Conservation (phyloP, 1,140 invertebrate genomes). For the Brevipalpus yothersi region DNA sequence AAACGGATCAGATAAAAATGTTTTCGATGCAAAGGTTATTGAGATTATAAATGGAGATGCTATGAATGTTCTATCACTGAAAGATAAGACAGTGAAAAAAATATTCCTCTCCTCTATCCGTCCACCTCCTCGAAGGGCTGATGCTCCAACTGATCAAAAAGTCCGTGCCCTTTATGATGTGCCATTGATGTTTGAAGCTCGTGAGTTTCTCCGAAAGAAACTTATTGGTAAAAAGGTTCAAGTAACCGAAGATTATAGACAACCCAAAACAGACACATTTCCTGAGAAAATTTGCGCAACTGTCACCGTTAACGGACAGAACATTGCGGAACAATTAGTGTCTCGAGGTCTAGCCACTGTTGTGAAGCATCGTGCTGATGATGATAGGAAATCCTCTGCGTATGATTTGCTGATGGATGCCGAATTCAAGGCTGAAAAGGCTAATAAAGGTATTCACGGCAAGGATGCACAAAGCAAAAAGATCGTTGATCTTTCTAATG, state of each 20-base stretch:
- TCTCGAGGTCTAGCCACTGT: slow-evolving; percentile 75
- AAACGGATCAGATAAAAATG: slow-evolving; percentile 3
- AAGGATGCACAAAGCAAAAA: slow-evolving; percentile 23
- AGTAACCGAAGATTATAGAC: slow-evolving; percentile 82
- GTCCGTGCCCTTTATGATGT: slow-evolving; percentile 81
- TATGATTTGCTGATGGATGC: slow-evolving; percentile 84
- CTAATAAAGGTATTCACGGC: slow-evolving; percentile 51
- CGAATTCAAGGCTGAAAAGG: slow-evolving; percentile 72
- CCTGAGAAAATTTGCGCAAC: slow-evolving; percentile 90
- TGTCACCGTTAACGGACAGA: slow-evolving; percentile 34
- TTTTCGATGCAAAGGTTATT: slow-evolving; percentile 51
- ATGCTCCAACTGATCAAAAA: slow-evolving; percentile 10
- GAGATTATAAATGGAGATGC: slow-evolving; percentile 89
- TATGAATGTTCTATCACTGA: slow-evolving; percentile 45
- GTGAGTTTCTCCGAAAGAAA: slow-evolving; percentile 88
- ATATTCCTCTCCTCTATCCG: slow-evolving; percentile 79
- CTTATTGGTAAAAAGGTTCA: slow-evolving; percentile 80
- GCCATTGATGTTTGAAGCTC: slow-evolving; percentile 90
- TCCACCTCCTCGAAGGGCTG: slow-evolving; percentile 31
- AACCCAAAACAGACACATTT: slow-evolving; percentile 69
- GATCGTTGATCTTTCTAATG: slow-evolving; percentile 19
- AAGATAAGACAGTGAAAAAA: slow-evolving; percentile 57
- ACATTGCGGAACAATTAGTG: slow-evolving; percentile 80
- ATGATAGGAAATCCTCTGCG: slow-evolving; percentile 76
- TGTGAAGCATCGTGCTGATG: slow-evolving; percentile 73